Conservation (phyloP, 2,797 vertebrate genomes). For the Cynodonichthys magdalenae region DNA sequence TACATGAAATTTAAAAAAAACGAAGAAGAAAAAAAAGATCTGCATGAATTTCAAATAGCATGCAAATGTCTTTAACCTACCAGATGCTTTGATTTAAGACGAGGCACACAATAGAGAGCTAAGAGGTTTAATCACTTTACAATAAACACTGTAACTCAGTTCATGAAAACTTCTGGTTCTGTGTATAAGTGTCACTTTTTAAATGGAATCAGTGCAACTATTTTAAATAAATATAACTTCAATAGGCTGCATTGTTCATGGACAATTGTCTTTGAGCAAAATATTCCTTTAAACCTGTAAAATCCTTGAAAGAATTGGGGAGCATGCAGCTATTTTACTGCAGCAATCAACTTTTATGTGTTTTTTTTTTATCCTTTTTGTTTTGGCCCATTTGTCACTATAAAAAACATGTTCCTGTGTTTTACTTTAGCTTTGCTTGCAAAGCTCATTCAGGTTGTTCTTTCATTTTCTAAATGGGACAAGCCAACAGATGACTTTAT, state of each 20-base stretch:
- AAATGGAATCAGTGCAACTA: conserved; percentile 1
- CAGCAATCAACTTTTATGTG: conserved; percentile 58
- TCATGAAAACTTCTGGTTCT: conserved; percentile 8
- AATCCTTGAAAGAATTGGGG: conserved; percentile 20
- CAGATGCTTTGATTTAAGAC: conserved; percentile 44
- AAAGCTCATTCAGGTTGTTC: conserved; percentile 18
- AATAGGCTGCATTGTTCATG: conserved; percentile 18
- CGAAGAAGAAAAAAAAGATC: conserved; percentile 22
- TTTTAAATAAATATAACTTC: conserved; percentile 15
- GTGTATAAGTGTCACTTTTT: background rate
- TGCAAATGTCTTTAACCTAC: conserved; percentile 47
- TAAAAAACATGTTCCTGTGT: conserved; percentile 23
- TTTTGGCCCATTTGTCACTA: conserved; percentile 54
- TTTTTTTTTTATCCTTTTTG: conserved; percentile 47
- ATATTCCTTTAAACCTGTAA: conserved; percentile 54
- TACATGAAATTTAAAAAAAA: conserved; percentile 52
- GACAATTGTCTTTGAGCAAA: conserved; percentile 26
- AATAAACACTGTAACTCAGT: conserved; percentile 11
- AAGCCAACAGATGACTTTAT: conserved; percentile 15
- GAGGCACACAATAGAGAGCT: conserved; percentile 24
- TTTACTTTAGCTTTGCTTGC: conserved; percentile 17
- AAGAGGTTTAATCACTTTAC: conserved; percentile 30
- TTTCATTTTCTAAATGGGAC: conserved; percentile 22
- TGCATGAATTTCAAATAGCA: conserved; percentile 66
- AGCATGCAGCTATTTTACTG: conserved; percentile 61